Evolutionary conservation across 2,113 vertebrate species (phyloP).

Genomic region (Tragulus kanchil): DNA sequence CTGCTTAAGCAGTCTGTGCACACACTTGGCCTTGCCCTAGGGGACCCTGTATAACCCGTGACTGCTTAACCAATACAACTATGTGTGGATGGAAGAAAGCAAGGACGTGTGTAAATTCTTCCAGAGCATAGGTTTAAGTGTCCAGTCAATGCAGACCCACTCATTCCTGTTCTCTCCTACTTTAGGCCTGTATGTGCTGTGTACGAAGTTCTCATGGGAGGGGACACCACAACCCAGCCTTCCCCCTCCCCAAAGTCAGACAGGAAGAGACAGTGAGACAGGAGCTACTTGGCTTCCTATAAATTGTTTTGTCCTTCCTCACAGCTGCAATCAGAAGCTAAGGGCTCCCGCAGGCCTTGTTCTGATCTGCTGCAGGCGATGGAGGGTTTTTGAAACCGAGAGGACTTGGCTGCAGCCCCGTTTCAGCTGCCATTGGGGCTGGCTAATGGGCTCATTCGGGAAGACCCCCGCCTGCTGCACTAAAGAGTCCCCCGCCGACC

Average conservation of each 20-base stretch:
- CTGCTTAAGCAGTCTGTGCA: constrained; percentile 38
- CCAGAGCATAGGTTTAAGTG: background rate
- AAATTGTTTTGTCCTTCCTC: constrained; percentile 85
- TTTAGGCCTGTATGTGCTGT: background rate
- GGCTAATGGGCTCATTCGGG: constrained; percentile 83
- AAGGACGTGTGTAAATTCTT: constrained; percentile 33
- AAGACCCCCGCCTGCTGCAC: constrained; percentile 79
- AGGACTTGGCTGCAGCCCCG: constrained; percentile 81
- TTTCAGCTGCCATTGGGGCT: constrained; percentile 80
- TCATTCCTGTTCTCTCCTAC: constrained; percentile 26
- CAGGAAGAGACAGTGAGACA: constrained; percentile 77
- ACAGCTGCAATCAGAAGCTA: constrained; percentile 84
- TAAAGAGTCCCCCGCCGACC: constrained; percentile 82
- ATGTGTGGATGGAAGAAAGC: constrained; percentile 33
- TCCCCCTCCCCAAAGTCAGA: constrained; percentile 68
- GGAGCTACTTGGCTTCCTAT: constrained; percentile 84
- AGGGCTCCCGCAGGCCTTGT: constrained; percentile 85
- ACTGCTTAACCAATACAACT: constrained; percentile 44
- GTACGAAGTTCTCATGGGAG: constrained; percentile 40
- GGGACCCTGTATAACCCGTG: background rate
- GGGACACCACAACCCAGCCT: background rate
- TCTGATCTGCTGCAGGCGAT: constrained; percentile 84
- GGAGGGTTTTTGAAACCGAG: constrained; percentile 83
- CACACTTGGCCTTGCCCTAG: constrained; percentile 30
- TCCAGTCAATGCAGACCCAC: background rate